Evolutionary conservation across 2,888 invertebrate species (phyloP).

Genomic region (Phortica okadai): DNA sequence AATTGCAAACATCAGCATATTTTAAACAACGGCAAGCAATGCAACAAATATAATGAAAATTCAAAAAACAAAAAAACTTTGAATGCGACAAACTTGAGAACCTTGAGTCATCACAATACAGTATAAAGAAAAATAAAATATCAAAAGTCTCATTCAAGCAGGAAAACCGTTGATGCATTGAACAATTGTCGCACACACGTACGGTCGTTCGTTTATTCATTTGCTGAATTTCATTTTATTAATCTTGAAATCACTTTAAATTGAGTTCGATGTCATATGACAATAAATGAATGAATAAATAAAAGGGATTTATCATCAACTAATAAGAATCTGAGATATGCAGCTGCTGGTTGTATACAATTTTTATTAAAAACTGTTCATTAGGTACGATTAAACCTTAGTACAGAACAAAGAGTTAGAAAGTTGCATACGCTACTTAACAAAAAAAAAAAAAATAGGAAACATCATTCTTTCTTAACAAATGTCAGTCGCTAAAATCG

Average conservation of each 20-base stretch:
- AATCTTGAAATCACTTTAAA: slow-evolving; percentile 25
- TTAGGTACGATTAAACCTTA: no score
- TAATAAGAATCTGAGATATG: not conserved
- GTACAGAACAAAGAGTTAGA: not conserved
- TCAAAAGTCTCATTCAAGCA: slow-evolving; percentile 9
- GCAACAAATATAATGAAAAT: not conserved
- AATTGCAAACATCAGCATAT: slow-evolving; percentile 18
- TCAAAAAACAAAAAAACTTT: not conserved
- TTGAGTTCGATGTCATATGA: not conserved
- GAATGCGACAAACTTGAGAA: not conserved
- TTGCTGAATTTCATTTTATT: slow-evolving; percentile 6
- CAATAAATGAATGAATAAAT: not conserved
- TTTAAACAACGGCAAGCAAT: not conserved
- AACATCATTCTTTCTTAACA: slow-evolving; percentile 21
- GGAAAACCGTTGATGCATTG: slow-evolving; percentile 9
- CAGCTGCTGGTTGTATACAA: slow-evolving; percentile 1
- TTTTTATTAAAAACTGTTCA: not conserved
- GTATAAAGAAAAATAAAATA: slow-evolving; percentile 24
- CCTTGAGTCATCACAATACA: slow-evolving; percentile 6
- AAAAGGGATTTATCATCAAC: not conserved
- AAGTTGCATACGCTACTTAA: not conserved
- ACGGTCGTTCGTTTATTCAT: slow-evolving; percentile 7
- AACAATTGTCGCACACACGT: slow-evolving; percentile 5
- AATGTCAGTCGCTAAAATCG: slow-evolving; percentile 63
- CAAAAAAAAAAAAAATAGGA: no score